These are phyloP conservation scores for Emydoidea blandingii DNA, from an alignment of 2,797 vertebrate genomes.

Conservation along the genomic window DNA sequence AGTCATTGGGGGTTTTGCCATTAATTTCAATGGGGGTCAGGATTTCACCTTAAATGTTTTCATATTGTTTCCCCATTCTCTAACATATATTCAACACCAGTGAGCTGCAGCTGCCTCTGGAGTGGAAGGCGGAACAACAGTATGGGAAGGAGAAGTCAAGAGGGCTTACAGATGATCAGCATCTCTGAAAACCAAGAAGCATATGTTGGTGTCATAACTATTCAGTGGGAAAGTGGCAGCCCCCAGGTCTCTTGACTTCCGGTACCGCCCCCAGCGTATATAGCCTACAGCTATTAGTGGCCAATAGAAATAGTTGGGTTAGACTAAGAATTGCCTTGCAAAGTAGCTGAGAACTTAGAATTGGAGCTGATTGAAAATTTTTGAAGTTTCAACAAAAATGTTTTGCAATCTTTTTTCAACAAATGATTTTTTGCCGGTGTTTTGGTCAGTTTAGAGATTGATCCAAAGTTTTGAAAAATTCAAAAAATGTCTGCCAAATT, in stretches of 20 bases:
- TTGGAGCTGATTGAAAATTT: neutral
- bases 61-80: neutral
- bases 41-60: neutral
- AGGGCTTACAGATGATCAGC: neutral
- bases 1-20: neutral
- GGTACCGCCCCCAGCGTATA: accelerated
- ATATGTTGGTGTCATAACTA: neutral
- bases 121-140: neutral
- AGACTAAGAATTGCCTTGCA: neutral
- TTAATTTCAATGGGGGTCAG: accelerated
- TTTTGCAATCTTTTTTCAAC: neutral
- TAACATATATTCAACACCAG: neutral
- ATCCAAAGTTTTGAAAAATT: conserved; percentile 34
- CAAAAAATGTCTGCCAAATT: conserved; percentile 34
- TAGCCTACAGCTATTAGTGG: neutral
- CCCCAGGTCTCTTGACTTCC: neutral
- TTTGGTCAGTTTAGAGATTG: neutral
- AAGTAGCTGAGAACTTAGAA: neutral
- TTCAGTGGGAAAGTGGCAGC: neutral
- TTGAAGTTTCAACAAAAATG: neutral
- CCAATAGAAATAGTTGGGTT: neutral
- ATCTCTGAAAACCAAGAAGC: neutral
- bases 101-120: neutral
- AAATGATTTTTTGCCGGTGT: neutral
- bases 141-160: neutral